Base-by-base conservation (phyloP, 2,113 vertebrate genomes). In the Ceratotherium simum region DNA sequence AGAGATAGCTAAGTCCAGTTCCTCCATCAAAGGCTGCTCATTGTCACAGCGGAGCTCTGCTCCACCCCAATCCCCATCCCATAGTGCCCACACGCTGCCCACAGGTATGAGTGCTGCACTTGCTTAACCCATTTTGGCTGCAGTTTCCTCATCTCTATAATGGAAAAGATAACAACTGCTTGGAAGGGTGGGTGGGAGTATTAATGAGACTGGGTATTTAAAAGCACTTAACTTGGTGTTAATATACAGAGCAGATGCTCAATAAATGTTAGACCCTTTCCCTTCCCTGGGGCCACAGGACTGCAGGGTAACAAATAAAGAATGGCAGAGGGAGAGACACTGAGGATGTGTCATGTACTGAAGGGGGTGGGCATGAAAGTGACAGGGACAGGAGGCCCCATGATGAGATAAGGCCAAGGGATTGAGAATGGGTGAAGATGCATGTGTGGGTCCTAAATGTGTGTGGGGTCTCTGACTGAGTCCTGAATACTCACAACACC, bases 281-380 rank as follows among this genome's bases (percentile, higher is more conserved):
- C 6, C 25, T 96, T 90, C 23, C 58, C n/a, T 79, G 67, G 60
- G 16, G 75, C n/a, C 42, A 86, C 17, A 81, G n/a, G n/a, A 91
- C 65, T 85, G 7, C 29, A 85, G 78, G 72, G 33, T 93, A 85
- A 96, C 23, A 88, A 64, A 69, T 36, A 76, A 94, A 69, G 60
- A 67, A 76, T 48, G 64, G 27, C 46, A 84, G 51, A 90, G 12
- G n/a, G 29, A 79, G 39, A 72, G 72, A 76, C 65, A 88, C 48
- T 29, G 27, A 93, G 51, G 29, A 67, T 20, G 21, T 65, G 64
- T 64, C 62, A 93, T 12, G 4, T 60, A 65, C 42, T 69, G 80
- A 81, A 73, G 67, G 91, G 4, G 46, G 42, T 83, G 20, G 60
- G 46, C 42, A 60, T 20, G 64, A 83, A 90, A 79, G 69, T 69